These are phyloP conservation scores for Liopterus haemorrhoidalis DNA, from an alignment of 2,888 invertebrate genomes.

Conservation along the genomic window DNA sequence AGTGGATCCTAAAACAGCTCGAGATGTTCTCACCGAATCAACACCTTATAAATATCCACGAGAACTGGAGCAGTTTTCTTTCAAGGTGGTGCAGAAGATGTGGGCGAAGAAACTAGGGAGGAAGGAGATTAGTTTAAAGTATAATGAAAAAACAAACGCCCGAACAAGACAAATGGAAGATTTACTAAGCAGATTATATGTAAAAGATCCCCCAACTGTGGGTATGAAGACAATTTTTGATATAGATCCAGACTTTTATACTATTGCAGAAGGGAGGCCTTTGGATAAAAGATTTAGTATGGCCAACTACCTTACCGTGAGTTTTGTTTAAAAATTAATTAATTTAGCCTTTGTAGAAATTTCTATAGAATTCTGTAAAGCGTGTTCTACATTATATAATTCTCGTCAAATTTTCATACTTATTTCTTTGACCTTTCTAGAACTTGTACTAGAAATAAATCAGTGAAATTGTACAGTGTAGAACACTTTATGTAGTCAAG, in stretches of 20 bases:
- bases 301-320: conserved; percentile 55
- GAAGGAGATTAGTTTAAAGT: conserved; percentile 38
- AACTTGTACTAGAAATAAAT: no score
- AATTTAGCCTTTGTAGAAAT: conserved; percentile 51
- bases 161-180: conserved; percentile 44
- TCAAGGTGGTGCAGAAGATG: conserved; percentile 44
- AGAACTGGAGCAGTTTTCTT: conserved; percentile 44
- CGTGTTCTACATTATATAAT: no score
- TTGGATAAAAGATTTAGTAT: conserved; percentile 54
- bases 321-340: conserved; percentile 48
- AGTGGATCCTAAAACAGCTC: conserved; percentile 1
- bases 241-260: conserved; percentile 61
- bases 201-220: conserved; percentile 50
- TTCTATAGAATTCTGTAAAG: no score
- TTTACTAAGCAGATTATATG: conserved; percentile 53
- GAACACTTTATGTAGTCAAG: no score
- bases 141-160: conserved; percentile 40
- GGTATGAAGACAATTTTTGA: conserved; percentile 56
- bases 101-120: conserved; percentile 38
- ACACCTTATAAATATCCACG: conserved; percentile 46
- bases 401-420: no score
- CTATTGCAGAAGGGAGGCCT: conserved; percentile 56
- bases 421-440: no score
- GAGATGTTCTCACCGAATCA: conserved; percentile 42
- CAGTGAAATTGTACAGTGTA: no score